Evolutionary conservation across 1,140 invertebrate genomes (phyloP), one percentile per base, ranked within the genome.

Genomic region (Pygmarrhopalites habei): DNA sequence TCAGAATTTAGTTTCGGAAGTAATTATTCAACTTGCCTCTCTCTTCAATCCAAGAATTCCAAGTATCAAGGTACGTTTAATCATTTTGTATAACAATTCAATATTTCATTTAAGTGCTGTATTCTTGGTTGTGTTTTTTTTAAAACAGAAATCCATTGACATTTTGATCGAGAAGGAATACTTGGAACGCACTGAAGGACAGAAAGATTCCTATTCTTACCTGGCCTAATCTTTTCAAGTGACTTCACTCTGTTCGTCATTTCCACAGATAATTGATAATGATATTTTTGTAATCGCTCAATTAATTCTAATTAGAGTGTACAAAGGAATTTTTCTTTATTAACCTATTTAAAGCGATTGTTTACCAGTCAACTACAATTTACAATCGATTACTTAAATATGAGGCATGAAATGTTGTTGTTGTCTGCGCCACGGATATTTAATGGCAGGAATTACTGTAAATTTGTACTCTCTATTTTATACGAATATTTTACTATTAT

Each of bases 101-200:
- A 25, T 46, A 35, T 57, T 23, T 46, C 30, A 41, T 39, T 62
- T 26, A 29, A 58, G 19, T 21, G 41, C 32, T 59, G 2, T 14
- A 23, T 55, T 2, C 21, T 1, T 32, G 5, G 12, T 15, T 19
- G 19, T 66, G 39, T 30, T 44, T 73, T 55, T 77, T 74, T 72
- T 67, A 68, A 84, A 82, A 61, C 82, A 92, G 90, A 96, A 97
- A 87, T 98, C 95, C 82, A 98, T 99, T 80, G 95, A 98, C 79
- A 95, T 97, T 74, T 82, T 99, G 72, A 99, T 99, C 73, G 95
- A 99, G 78, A 99, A 98, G 77, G 96, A 98, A 77, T 99, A 98
- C 79, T 76, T 99, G 73, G 93, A 97, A 74, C 85, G 96, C 75
- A 91, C 89, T 64, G 93, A 97, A 73, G 92, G 90, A 51, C 89